phyloP scores from a whole-genome alignment of 2,113 vertebrate species.

The Nycticorax nycticorax region DNA sequence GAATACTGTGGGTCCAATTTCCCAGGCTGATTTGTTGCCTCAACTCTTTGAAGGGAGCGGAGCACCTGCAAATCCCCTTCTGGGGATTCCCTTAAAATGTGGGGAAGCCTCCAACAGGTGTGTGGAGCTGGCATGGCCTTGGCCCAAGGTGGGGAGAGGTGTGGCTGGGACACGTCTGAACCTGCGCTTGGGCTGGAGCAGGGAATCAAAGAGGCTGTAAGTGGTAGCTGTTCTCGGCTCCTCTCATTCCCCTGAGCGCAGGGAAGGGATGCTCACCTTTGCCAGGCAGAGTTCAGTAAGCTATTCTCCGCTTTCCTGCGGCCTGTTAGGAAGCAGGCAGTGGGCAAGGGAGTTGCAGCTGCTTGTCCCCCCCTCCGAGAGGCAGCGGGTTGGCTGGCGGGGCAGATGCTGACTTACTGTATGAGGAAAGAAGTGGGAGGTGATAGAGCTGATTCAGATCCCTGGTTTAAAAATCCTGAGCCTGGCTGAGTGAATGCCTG shows the following conservation, averaged over 20 bases:
- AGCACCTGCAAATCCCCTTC: constrained; percentile 53
- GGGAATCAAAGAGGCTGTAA: not conserved
- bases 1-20: not conserved
- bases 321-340: not conserved
- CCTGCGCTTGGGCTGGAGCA: not conserved
- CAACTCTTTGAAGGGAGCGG: not conserved
- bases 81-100: constrained; percentile 58
- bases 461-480: not conserved
- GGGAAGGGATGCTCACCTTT: not conserved
- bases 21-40: constrained; percentile 21
- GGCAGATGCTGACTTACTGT: constrained; percentile 44
- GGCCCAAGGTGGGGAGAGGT: not conserved
- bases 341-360: not conserved
- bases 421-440: constrained; percentile 27
- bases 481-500: not conserved
- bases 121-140: constrained; percentile 30
- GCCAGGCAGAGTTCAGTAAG: not conserved
- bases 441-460: constrained; percentile 5
- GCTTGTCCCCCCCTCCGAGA: not conserved
- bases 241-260: not conserved
- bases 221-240: not conserved
- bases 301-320: rapidly evolving
- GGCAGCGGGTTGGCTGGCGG: not conserved
- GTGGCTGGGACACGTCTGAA: not conserved
- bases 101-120: constrained; percentile 57